Evolutionary conservation across 2,797 vertebrate genomes (phyloP).

Genomic region (Hemitrygon akajei): DNA sequence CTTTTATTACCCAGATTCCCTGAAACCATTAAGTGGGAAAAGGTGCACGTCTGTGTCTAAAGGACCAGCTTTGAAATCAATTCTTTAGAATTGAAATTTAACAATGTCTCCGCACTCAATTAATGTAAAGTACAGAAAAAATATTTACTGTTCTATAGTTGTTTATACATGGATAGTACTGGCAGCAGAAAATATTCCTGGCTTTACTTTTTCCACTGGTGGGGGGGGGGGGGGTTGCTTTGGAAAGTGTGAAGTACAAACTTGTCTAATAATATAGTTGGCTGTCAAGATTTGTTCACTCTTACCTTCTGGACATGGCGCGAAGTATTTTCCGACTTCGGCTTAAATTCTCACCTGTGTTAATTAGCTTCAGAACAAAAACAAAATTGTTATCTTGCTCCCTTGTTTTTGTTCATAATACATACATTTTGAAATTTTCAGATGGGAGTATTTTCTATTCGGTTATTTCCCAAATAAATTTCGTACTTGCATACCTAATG

Average conservation of each 20-base stretch:
- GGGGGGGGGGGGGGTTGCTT: background rate
- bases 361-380: slow-evolving; percentile 65
- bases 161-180: background rate
- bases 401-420: too few species aligned
- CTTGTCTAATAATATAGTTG: background rate
- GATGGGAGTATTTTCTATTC: background rate
- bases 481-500: background rate
- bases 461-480: background rate
- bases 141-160: background rate
- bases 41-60: background rate
- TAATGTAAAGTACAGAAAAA: background rate
- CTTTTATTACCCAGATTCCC: background rate
- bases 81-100: background rate
- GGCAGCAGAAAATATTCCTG: background rate
- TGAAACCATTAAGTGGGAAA: background rate
- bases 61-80: background rate
- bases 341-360: slow-evolving; percentile 87
- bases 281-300: background rate
- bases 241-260: background rate
- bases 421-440: background rate
- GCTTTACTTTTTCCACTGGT: background rate
- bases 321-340: slow-evolving; percentile 84
- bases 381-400: slow-evolving; percentile 28
- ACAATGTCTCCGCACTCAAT: background rate
- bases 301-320: slow-evolving; percentile 85